Evolutionary conservation across 2,113 vertebrate species (phyloP).

Genomic region (Tenrec ecaudatus): DNA sequence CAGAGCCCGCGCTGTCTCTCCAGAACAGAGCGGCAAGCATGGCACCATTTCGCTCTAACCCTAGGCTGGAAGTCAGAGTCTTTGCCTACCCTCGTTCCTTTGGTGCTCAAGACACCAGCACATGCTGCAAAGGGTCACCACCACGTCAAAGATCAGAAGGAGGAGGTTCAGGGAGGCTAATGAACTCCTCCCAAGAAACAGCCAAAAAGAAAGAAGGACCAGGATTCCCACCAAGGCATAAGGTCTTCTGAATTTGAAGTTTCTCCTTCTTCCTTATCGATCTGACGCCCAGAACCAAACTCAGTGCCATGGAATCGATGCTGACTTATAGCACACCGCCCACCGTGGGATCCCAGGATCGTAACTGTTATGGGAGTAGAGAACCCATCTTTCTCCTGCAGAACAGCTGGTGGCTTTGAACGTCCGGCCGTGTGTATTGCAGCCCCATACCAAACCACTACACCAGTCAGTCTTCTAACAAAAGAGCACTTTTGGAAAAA

Average conservation of each 20-base stretch:
- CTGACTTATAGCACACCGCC: too few relatives aligned
- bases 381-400: too few relatives aligned
- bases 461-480: neutral
- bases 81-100: neutral
- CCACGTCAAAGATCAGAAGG: neutral
- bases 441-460: too few relatives aligned
- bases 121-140: neutral
- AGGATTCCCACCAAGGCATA: neutral
- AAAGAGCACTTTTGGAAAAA: neutral
- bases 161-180: neutral
- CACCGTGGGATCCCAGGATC: too few relatives aligned
- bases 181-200: neutral
- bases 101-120: neutral
- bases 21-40: neutral
- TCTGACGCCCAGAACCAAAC: neutral
- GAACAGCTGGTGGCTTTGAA: too few relatives aligned
- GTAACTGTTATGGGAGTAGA: too few relatives aligned
- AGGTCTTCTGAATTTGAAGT: constrained; percentile 12
- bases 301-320: too few relatives aligned
- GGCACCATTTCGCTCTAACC: neutral
- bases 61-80: neutral
- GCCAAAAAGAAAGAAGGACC: neutral
- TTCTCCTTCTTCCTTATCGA: neutral
- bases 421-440: too few relatives aligned
- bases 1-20: neutral